Conservation (phyloP, 1,140 invertebrate genomes). For the Rhopalosiphum maidis region DNA sequence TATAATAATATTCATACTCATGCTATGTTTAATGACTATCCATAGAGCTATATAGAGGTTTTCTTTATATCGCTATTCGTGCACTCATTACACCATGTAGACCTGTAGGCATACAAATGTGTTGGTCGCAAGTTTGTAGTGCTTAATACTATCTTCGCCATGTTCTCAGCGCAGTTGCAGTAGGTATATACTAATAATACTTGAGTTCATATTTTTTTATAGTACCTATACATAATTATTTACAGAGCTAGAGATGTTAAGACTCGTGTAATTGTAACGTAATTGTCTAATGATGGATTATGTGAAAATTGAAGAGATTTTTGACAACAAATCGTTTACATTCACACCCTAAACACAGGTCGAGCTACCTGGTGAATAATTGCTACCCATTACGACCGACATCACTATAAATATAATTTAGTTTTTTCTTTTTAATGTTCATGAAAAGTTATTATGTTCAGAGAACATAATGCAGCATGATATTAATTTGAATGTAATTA, state of each 20-base stretch:
- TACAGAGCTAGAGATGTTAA: neutral
- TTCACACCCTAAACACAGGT: slow-evolving; percentile 34
- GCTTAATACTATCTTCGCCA: neutral
- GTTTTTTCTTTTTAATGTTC: slow-evolving; percentile 36
- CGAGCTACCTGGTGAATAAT: slow-evolving; percentile 45
- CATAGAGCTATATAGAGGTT: neutral
- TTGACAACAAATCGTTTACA: slow-evolving; percentile 41
- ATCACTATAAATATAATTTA: slow-evolving; percentile 13
- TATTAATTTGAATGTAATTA: slow-evolving; percentile 55
- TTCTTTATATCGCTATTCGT: neutral
- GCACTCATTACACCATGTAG: neutral
- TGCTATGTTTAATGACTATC: neutral
- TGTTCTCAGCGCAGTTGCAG: neutral
- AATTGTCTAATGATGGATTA: slow-evolving; percentile 41
- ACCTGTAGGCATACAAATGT: neutral
- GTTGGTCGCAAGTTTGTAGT: slow-evolving; percentile 7
- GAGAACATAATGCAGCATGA: neutral
- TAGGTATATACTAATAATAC: neutral
- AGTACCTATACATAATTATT: slow-evolving; percentile 26
- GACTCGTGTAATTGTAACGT: slow-evolving; percentile 37
- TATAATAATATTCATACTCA: neutral
- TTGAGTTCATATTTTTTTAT: neutral
- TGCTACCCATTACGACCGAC: slow-evolving; percentile 25
- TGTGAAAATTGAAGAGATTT: slow-evolving; percentile 48
- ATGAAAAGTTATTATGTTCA: slow-evolving; percentile 33